Percentiles rank a stretch among this genome's conserved stretches.
Evolutionary conservation across 1,140 invertebrate species (phyloP).

Genomic region (Bombus consobrinus): DNA sequence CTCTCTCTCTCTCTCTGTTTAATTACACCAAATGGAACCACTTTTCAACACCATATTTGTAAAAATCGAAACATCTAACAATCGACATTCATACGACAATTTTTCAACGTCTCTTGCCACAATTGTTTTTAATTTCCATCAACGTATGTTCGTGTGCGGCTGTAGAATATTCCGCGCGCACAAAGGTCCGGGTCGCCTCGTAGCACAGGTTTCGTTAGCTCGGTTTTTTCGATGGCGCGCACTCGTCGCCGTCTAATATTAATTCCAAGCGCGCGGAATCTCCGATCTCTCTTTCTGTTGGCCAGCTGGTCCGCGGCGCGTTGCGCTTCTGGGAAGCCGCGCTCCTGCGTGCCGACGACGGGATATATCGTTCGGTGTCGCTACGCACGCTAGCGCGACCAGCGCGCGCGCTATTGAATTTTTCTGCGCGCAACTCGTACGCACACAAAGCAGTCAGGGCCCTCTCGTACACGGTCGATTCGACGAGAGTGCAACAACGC

Average conservation of each 20-base stretch:
- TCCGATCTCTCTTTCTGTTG: conserved; percentile 58
- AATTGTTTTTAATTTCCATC: not conserved
- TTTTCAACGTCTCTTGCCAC: no score
- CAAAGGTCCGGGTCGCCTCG: conserved; percentile 19
- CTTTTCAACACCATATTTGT: no score
- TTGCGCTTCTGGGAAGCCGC: conserved; percentile 64
- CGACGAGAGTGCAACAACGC: conserved; percentile 78
- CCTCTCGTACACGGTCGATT: conserved; percentile 75
- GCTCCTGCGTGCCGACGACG: conserved; percentile 64
- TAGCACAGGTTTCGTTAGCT: conserved; percentile 35
- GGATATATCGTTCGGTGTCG: conserved; percentile 73
- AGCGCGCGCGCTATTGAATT: conserved; percentile 80
- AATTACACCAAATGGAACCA: no score
- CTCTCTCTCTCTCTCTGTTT: no score
- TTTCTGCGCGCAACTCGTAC: conserved; percentile 75
- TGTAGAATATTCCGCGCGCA: conserved; percentile 29
- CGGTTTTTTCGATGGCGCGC: conserved; percentile 51
- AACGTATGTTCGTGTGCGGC: not conserved
- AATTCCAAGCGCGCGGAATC: conserved; percentile 68
- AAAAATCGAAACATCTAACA: no score
- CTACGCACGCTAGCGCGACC: conserved; percentile 73
- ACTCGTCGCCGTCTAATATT: conserved; percentile 61
- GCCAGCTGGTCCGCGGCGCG: conserved; percentile 62
- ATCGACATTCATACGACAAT: no score
- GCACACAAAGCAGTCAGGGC: conserved; percentile 19